phyloP scores from a whole-genome alignment of 2,888 invertebrate genomes.

The Allacma fusca region DNA sequence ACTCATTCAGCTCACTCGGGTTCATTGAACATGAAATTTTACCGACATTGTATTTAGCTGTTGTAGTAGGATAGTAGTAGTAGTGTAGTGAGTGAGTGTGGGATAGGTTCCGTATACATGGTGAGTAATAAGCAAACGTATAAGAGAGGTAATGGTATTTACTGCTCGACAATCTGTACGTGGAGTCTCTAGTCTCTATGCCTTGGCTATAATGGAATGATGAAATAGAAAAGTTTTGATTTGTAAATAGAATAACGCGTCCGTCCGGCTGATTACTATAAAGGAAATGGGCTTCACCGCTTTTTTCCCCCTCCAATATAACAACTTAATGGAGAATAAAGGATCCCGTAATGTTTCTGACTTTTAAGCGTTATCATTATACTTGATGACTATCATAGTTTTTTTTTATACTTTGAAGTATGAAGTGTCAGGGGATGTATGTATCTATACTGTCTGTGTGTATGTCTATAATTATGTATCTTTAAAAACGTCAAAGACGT shows the following conservation, averaged over 20 bases:
- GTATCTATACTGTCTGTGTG: too few species aligned
- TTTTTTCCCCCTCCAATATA: neutral
- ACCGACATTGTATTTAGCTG: neutral
- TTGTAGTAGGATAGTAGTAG: too few species aligned
- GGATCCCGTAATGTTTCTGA: neutral
- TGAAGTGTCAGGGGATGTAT: too few species aligned
- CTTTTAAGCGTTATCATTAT: neutral
- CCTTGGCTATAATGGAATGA: neutral
- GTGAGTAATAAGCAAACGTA: neutral
- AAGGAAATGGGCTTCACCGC: neutral
- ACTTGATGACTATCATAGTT: neutral
- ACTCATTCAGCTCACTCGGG: neutral
- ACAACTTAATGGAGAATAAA: neutral
- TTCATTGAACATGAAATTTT: slow-evolving; percentile 2
- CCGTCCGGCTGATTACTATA: neutral
- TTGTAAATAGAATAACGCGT: neutral
- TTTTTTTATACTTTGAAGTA: neutral
- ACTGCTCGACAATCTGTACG: neutral
- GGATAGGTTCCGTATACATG: neutral
- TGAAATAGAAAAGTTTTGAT: neutral
- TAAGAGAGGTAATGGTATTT: too few species aligned
- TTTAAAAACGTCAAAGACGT: too few species aligned
- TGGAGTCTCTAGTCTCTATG: too few species aligned
- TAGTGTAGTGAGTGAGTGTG: neutral
- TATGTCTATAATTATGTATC: neutral